Evolutionary conservation across 2,797 vertebrate genomes (phyloP), one percentile per base, ranked within the genome.

Genomic region (Cetoscarus ocellatus): DNA sequence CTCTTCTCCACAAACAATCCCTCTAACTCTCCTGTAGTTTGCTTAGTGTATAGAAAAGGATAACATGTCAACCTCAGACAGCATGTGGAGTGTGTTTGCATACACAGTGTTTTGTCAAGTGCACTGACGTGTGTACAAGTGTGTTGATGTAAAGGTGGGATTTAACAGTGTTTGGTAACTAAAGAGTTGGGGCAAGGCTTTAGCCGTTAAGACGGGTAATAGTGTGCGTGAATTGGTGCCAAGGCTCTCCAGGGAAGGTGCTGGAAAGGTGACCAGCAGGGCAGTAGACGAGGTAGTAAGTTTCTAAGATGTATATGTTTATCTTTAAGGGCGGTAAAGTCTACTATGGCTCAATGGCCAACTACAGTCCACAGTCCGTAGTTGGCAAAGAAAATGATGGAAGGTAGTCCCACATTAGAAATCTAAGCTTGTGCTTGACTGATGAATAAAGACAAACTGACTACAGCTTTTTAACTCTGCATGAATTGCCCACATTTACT

Each of bases 91-190:
- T n/a, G 48, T 42, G 13, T 62, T 14, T 44, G 9, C 38, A 27
- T 34, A 18, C 45, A 13, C n/a, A 43, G 14, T 7, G 57, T 51
- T 67, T 17, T 34, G 18, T 18, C 8, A 8, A 1, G 7, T 63
- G 49, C 53, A 62, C 7, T 50, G 0, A 9, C 71, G 49, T 40
- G 48, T 65, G n/a, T n/a, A n/a, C n/a, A 15, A 44, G 14, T 42
- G 44, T 73, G 34, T 67, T 61, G 19, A 18, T 74, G 59, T 51
- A 4, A 59, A 60, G 17, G 54, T 72, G 50, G 38, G 17, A 17
- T 49, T 66, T 50, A 34, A 61, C 57, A 51, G 62, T 40, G 67
- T 69, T 52, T 61, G 53, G 40, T 74, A 60, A 18, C 14, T 45
- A 54, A 57, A 35, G 59, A n/a, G 43, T 13, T 27, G 7, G 10